Percentiles rank a stretch among this genome's conserved stretches.
phyloP scores from a whole-genome alignment of 1,140 invertebrate genomes.

The Agrilus planipennis region DNA sequence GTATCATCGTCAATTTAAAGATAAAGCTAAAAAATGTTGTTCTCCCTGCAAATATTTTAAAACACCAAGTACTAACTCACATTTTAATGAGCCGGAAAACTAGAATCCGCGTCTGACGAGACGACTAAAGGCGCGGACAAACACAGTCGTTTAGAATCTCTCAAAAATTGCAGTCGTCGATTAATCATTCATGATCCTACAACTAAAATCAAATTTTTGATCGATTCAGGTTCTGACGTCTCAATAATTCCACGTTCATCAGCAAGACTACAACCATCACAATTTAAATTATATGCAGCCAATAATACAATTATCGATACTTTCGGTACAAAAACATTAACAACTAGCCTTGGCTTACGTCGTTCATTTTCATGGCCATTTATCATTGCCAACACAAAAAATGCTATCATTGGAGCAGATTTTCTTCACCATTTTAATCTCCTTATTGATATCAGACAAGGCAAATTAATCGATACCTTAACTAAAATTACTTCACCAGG shows the following conservation, averaged over 20 bases:
- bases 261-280: too few relatives aligned
- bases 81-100: conserved; percentile 1
- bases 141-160: neutral
- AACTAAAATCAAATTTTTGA: neutral
- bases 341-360: neutral
- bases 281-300: conserved; percentile 1
- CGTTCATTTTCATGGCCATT: conserved; percentile 10
- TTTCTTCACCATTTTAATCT: conserved; percentile 11
- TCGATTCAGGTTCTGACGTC: conserved; percentile 1
- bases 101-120: neutral
- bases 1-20: neutral
- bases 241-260: conserved; percentile 22
- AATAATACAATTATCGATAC: neutral
- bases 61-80: too few relatives aligned
- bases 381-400: conserved; percentile 8
- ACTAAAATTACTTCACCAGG: conserved; percentile 5
- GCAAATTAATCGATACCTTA: conserved; percentile 7
- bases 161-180: neutral
- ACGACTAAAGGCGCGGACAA: neutral
- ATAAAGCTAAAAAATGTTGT: neutral
- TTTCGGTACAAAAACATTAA: neutral
- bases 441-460: conserved; percentile 10
- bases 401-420: conserved; percentile 14
- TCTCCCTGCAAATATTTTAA: neutral
- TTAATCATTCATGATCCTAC: neutral